These are phyloP conservation scores for Episyrphus balteatus DNA, from an alignment of 1,140 invertebrate species.

Conservation along the genomic window DNA sequence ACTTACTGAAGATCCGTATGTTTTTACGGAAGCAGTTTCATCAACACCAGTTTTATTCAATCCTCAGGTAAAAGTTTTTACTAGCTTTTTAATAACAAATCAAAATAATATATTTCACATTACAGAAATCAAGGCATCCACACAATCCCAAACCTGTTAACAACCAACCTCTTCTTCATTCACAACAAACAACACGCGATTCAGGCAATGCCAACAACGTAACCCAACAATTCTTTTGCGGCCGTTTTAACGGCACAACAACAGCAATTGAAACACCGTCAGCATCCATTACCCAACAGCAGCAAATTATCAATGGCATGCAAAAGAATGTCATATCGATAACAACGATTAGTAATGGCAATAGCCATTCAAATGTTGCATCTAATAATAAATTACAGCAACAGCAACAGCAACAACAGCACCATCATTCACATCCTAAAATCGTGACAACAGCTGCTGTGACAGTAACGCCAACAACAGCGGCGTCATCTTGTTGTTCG, in stretches of 20 bases:
- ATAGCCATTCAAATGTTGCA: background rate
- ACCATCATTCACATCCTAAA: constrained; percentile 4
- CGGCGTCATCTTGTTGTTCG: background rate
- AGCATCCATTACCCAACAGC: background rate
- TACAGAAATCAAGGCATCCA: background rate
- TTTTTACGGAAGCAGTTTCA: constrained; percentile 35
- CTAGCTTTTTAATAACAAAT: too few relatives aligned
- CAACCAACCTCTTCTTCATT: constrained; percentile 4
- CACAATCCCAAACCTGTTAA: background rate
- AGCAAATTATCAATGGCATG: too few relatives aligned
- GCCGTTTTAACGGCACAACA: background rate
- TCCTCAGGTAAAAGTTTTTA: constrained; percentile 23
- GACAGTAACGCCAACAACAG: constrained; percentile 8
- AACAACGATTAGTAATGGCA: too few relatives aligned
- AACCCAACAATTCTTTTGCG: constrained; percentile 6
- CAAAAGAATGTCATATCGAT: too few relatives aligned
- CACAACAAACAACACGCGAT: constrained; percentile 6
- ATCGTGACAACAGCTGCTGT: constrained; percentile 9
- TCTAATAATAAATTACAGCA: constrained; percentile 1
- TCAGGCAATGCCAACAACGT: constrained; percentile 2
- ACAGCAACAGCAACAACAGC: constrained; percentile 8
- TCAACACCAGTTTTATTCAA: constrained; percentile 34
- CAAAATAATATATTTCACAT: background rate
- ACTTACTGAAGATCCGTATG: constrained; percentile 36
- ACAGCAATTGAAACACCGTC: background rate